Base-by-base conservation (phyloP, 2,888 invertebrate species). In the Macrostomum cliftonense region DNA sequence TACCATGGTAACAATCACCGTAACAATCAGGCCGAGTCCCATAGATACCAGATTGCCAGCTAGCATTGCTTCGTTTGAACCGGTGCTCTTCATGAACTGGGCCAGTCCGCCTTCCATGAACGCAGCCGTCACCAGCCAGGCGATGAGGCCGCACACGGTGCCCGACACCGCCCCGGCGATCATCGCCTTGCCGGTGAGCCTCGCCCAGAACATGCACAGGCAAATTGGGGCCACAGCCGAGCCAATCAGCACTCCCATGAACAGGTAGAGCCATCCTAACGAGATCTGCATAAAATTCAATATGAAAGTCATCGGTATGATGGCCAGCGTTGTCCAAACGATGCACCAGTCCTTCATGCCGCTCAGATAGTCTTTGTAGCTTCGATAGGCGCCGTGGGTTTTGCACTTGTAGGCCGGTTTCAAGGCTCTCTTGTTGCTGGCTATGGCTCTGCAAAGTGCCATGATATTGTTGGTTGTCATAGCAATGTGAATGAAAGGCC, bases 231-330 rank as follows among this genome's bases (percentile, higher is more conserved):
- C 51, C 7, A 71, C 70, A 1, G 68, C 65, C 2, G 68, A 66
- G 7, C 69, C 66, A 39, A 71, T 65, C 37, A 68, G 54, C 28
- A 70, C 58, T 1, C 70, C 70, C 65, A 68, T 70, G 51, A 71
- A 64, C 28, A 63, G 54, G 54, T 70, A 70, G 12, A 69, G 58
- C 62, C 69, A 68, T 16, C 62, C 61, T 14, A 71, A 55, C 47
- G 57, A 61, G 19, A 66, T 53, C 63, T 66, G 44, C 9, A 63
- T 40, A 21, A 59, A 54, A 47, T 64, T 53, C 12, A 70, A 58
- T 11, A 62, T 5, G 28, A 70, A 54, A 12, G 67, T 68, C 37
- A 68, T 59, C 0, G 69, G 69, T 12, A 70, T 52, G 43, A 67
- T 63, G 19, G 57, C 47, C 12, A 70, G 40, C 2, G 63, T 64